These are phyloP conservation scores for Lontra canadensis DNA, from an alignment of 2,113 vertebrate species.

Conservation along the genomic window DNA sequence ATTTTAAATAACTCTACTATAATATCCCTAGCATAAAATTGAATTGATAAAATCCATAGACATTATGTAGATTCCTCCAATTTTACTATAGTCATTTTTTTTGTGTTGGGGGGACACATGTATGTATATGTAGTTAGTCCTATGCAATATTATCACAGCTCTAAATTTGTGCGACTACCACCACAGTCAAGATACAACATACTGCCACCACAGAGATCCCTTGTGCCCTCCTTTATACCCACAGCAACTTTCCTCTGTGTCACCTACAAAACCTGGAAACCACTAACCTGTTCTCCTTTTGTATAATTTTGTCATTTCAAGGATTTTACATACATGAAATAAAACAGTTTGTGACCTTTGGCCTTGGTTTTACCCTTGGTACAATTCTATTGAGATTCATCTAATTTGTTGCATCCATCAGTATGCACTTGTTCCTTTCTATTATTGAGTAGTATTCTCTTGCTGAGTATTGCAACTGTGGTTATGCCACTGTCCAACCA, in stretches of 20 bases:
- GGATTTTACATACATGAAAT: neutral
- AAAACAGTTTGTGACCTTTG: neutral
- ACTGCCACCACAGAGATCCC: too few relatives aligned
- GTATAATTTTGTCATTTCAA: neutral
- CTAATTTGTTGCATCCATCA: neutral
- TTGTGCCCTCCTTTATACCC: neutral
- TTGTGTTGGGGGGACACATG: neutral
- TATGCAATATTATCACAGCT: neutral
- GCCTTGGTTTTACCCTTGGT: neutral
- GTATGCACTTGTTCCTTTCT: neutral
- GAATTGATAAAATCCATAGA: neutral
- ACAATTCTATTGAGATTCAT: neutral
- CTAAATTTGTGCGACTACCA: neutral
- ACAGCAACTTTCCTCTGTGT: neutral
- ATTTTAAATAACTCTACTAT: neutral
- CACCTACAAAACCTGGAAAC: too few relatives aligned
- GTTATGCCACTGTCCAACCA: neutral
- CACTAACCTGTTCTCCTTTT: neutral
- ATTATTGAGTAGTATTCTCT: neutral
- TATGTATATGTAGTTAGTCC: neutral
- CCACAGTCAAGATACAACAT: neutral
- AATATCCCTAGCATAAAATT: neutral
- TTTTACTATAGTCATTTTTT: neutral
- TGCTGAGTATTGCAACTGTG: neutral
- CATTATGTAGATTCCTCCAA: neutral